Base-by-base conservation (phyloP, 2,113 vertebrate genomes). In the Equus quagga region DNA sequence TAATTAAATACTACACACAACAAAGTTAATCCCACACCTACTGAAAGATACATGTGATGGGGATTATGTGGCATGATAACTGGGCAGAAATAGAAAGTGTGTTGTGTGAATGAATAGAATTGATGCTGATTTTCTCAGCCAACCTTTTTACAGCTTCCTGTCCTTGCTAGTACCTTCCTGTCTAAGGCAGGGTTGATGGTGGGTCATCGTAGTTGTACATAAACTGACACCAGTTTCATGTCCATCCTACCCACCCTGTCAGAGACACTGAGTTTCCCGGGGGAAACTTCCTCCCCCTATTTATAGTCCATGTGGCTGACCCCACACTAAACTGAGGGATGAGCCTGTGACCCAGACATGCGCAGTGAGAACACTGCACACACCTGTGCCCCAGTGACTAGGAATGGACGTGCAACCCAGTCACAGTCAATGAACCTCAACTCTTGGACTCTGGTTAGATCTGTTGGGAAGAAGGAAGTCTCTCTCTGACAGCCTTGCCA, bases 41-140 rank as follows among this genome's bases (percentile, higher is more conserved):
- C 76, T 23, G 46, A 56, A 44, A 58, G 76, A 72, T 0, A 3
- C 2, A 0, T 7, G 72, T 21, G 15, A 21, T 26, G 46, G 46
- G 0, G 0, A 36, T 6, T 31, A 80, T 26, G 23, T 0, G 0
- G 56, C 5, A 2, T 65, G 88, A n/a, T 78, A 41, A 46, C 10
- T 36, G 58, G 73, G 79, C 73, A 89, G 88, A 64, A 65, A 73
- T 18, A 65, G 54, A 44, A 80, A 62, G n/a, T 0, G n/a, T 2
- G 0, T 44, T 18, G 54, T 56, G 46, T 56, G 17, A 79, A 44
- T 36, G 54, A 36, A 51, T 69, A 6, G 46, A 46, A 62, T 80
- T 54, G 23, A 79, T 3, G 15, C 62, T 21, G 36, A 13, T 36
- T 91, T 60, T n/a, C 64, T 91, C n/a, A 36, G 56, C 82, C 76